A percentile compares a stretch with the other conserved stretches of the same genome.
Conservation (phyloP, 2,888 invertebrate species). For the Beris morrisii region DNA sequence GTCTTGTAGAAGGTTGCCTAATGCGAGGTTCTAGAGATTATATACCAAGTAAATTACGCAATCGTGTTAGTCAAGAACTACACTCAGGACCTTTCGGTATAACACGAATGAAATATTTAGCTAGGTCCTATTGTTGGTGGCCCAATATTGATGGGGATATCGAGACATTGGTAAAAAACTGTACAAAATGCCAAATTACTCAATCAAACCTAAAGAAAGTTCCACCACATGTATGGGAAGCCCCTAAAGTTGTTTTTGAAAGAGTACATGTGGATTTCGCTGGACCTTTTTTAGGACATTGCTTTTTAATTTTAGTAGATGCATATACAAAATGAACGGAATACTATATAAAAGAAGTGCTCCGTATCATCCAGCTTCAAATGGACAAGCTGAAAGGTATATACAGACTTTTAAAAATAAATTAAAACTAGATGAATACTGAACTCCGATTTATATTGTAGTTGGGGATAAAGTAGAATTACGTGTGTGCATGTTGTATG, state of each 20-base stretch:
- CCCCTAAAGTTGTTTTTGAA: constrained; percentile 36
- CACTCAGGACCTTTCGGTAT: constrained; percentile 31
- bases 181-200: neutral
- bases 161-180: constrained; percentile 37
- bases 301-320: constrained; percentile 33
- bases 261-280: constrained; percentile 37
- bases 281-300: constrained; percentile 12
- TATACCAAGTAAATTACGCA: constrained; percentile 37
- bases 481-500: no score
- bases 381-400: no score
- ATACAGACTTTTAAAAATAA: no score
- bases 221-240: constrained; percentile 28
- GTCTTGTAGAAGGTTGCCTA: constrained; percentile 39
- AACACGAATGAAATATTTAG: constrained; percentile 27
- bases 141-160: constrained; percentile 39
- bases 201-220: constrained; percentile 16
- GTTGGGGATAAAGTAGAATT: no score
- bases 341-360: no score
- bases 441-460: no score
- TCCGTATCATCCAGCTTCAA: no score
- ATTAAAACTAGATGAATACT: no score
- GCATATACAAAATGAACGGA: constrained; percentile 40
- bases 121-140: constrained; percentile 39
- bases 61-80: constrained; percentile 26
- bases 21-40: constrained; percentile 39